phyloP scores from a whole-genome alignment of 2,888 invertebrate species.

The Dolichopus griseipennis region DNA sequence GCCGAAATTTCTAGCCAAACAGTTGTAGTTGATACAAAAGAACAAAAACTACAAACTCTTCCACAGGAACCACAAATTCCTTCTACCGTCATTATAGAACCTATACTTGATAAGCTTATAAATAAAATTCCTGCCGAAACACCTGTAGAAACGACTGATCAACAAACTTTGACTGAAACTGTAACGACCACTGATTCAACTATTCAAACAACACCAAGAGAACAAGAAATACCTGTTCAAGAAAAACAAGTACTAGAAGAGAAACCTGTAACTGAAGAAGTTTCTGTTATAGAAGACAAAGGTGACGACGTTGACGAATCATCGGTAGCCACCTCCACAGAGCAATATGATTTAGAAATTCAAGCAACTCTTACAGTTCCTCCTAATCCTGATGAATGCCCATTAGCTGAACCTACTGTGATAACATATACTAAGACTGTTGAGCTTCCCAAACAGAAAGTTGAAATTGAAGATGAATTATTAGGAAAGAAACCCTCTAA shows the following conservation, averaged over 20 bases:
- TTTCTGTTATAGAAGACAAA: constrained; percentile 25
- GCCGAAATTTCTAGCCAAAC: constrained; percentile 36
- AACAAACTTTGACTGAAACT: constrained; percentile 28
- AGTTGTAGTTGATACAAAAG: constrained; percentile 29
- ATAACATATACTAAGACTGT: constrained; percentile 37
- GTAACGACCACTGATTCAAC: constrained; percentile 28
- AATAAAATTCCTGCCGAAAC: constrained; percentile 29
- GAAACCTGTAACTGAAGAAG: constrained; percentile 23
- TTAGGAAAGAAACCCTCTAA: constrained; percentile 40
- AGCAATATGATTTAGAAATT: constrained; percentile 42
- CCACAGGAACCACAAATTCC: constrained; percentile 26
- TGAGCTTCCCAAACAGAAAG: constrained; percentile 36
- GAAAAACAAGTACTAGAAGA: constrained; percentile 21
- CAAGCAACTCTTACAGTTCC: constrained; percentile 54
- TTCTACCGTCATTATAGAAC: constrained; percentile 35
- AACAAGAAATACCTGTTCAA: constrained; percentile 23
- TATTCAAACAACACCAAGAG: constrained; percentile 35
- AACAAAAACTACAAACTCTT: constrained; percentile 40
- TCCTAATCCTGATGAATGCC: constrained; percentile 45
- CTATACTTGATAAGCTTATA: constrained; percentile 35
- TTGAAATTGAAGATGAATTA: constrained; percentile 25
- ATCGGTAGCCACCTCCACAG: constrained; percentile 32
- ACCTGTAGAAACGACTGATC: constrained; percentile 25
- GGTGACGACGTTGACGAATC: constrained; percentile 25
- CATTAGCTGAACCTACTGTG: constrained; percentile 30